Evolutionary conservation across 2,888 invertebrate species (phyloP).

Genomic region (Sinhomidia bicolor): DNA sequence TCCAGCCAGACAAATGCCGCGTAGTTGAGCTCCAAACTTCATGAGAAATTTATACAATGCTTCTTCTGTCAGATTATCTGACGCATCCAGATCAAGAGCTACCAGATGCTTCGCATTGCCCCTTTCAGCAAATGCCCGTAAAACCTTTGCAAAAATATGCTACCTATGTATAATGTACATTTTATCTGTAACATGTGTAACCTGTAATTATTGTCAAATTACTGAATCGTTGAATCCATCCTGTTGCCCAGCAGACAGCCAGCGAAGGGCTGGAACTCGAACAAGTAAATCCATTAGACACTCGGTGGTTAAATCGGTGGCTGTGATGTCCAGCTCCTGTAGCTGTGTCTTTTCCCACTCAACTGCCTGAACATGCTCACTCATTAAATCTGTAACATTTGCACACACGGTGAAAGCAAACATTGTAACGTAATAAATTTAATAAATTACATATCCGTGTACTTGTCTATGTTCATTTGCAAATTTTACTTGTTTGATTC

Average conservation of each 20-base stretch:
- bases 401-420: not conserved
- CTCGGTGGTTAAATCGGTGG: conserved; percentile 97
- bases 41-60: conserved; percentile 95
- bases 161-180: not conserved
- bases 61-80: conserved; percentile 97
- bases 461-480: not conserved
- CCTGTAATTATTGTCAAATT: conserved; percentile 60
- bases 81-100: conserved; percentile 95
- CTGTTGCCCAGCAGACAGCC: conserved; percentile 97
- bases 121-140: conserved; percentile 94
- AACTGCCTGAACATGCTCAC: conserved; percentile 96
- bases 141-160: conserved; percentile 83
- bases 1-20: conserved; percentile 94
- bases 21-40: conserved; percentile 93
- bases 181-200: too few relatives aligned
- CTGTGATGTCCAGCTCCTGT: conserved; percentile 97
- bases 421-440: too few relatives aligned
- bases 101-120: conserved; percentile 89
- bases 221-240: conserved; percentile 98
- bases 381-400: conserved; percentile 88
- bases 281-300: conserved; percentile 96
- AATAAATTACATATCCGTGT: too few relatives aligned
- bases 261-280: conserved; percentile 91
- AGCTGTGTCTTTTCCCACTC: conserved; percentile 99
- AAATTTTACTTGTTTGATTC: conserved; percentile 94